These are phyloP conservation scores for Agapornis canus DNA, from an alignment of 2,797 vertebrate species.

Conservation along the genomic window DNA sequence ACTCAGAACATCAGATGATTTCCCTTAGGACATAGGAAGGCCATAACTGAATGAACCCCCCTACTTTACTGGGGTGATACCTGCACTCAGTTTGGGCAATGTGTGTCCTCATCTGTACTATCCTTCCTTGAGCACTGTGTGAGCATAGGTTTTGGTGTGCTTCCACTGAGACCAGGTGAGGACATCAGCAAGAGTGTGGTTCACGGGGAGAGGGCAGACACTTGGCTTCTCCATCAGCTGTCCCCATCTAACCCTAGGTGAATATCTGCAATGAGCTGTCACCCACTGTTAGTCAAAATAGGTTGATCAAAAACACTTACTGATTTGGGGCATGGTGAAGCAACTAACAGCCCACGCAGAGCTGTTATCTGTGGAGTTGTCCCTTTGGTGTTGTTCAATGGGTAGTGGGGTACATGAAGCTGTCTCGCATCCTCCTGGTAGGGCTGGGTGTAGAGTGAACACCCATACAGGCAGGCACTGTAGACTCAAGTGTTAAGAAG, in stretches of 20 bases:
- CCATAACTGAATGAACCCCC: accelerated
- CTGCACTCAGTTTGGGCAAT: not conserved
- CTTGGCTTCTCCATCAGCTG: not conserved
- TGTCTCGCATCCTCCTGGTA: not conserved
- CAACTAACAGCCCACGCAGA: not conserved
- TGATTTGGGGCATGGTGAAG: not conserved
- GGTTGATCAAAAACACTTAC: not conserved
- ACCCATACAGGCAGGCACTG: accelerated
- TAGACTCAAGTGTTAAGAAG: not conserved
- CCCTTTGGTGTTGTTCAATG: accelerated
- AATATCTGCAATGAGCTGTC: not conserved
- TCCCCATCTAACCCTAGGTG: not conserved
- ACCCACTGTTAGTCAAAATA: not conserved
- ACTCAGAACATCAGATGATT: not conserved
- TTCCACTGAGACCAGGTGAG: not conserved
- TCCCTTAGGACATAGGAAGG: not conserved
- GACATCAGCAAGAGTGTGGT: not conserved
- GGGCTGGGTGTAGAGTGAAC: not conserved
- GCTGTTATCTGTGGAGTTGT: not conserved
- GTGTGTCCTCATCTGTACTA: not conserved
- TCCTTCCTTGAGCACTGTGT: not conserved
- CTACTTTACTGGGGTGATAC: not conserved
- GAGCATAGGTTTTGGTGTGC: not conserved
- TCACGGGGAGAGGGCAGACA: not conserved
- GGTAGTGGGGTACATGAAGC: accelerated